These are phyloP conservation scores for Ichneumon xanthorius DNA, from an alignment of 2,888 invertebrate genomes.

Conservation along the genomic window DNA sequence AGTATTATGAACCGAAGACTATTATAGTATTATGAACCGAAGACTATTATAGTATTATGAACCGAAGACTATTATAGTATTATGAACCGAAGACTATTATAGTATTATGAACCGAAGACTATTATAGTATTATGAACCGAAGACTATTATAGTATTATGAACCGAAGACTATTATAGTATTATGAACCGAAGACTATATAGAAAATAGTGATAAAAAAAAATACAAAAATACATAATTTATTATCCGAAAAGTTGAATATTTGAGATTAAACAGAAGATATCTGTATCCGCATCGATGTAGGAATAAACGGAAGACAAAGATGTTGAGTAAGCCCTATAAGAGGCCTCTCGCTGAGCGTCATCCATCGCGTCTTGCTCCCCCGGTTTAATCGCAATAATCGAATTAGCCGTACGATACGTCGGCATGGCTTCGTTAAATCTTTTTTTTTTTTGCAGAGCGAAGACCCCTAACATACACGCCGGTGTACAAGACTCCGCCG, in stretches of 20 bases:
- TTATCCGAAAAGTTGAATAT: neutral
- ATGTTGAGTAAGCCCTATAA: constrained; percentile 51
- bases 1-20: no score
- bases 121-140: no score
- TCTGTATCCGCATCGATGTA: constrained; percentile 3
- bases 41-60: no score
- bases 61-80: no score
- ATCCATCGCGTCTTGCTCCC: constrained; percentile 13
- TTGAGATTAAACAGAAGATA: neutral
- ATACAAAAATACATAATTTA: neutral
- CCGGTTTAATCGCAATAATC: constrained; percentile 64
- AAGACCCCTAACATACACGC: constrained; percentile 82
- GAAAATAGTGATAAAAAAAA: neutral
- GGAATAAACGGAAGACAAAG: constrained; percentile 23
- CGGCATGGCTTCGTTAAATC: constrained; percentile 76
- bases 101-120: no score
- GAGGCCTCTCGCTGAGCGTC: constrained; percentile 13
- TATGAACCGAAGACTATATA: no score
- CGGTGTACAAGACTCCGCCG: constrained; percentile 82
- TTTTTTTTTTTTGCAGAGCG: constrained; percentile 75
- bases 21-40: no score
- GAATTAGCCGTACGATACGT: constrained; percentile 62
- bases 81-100: no score
- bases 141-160: no score
- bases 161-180: no score